These are phyloP conservation scores for Porites rus DNA, from an alignment of 92 coral and sea anemone species.

Conservation along the genomic window DNA sequence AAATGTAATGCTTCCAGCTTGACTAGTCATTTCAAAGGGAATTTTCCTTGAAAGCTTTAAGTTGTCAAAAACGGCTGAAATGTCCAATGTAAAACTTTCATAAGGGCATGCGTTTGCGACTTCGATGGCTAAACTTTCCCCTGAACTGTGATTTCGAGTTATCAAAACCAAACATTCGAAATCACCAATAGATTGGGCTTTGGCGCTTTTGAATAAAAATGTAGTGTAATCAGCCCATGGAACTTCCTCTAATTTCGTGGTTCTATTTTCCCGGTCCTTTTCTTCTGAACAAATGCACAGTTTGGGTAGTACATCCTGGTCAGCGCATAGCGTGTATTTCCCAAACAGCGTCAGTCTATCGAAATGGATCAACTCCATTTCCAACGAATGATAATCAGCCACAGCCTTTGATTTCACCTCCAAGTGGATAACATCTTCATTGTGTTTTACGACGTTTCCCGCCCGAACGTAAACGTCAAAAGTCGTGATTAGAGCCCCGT, in stretches of 20 bases:
- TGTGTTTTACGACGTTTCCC: slow-evolving; percentile 58
- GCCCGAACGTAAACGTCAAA: slow-evolving; percentile 60
- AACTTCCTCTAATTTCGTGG: slow-evolving; percentile 6
- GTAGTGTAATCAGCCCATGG: slow-evolving; percentile 20
- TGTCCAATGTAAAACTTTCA: slow-evolving; percentile 26
- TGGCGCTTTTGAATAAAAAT: slow-evolving; percentile 3
- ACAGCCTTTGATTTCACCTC: slow-evolving; percentile 66
- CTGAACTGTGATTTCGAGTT: slow-evolving; percentile 59
- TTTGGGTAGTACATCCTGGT: slow-evolving; percentile 68
- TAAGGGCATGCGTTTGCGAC: slow-evolving; percentile 64
- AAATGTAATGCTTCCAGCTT: slow-evolving; percentile 67
- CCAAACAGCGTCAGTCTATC: slow-evolving; percentile 83
- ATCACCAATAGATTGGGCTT: slow-evolving; percentile 25
- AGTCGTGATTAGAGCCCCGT: slow-evolving; percentile 69
- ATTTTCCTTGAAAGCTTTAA: slow-evolving; percentile 66
- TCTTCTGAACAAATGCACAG: slow-evolving; percentile 80
- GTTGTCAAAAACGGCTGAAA: slow-evolving; percentile 44
- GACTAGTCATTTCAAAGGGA: slow-evolving; percentile 56
- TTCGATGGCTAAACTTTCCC: slow-evolving; percentile 66
- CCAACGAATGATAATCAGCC: slow-evolving; percentile 55
- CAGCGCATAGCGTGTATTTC: slow-evolving; percentile 78
- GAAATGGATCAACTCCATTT: slow-evolving; percentile 73
- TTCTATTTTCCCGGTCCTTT: neutral
- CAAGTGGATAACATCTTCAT: slow-evolving; percentile 71
- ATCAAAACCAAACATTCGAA: slow-evolving; percentile 63